A percentile compares a stretch with the other conserved stretches of the same genome.
These are phyloP conservation scores for Nymphicus hollandicus DNA, from an alignment of 2,113 vertebrate genomes.

Conservation along the genomic window DNA sequence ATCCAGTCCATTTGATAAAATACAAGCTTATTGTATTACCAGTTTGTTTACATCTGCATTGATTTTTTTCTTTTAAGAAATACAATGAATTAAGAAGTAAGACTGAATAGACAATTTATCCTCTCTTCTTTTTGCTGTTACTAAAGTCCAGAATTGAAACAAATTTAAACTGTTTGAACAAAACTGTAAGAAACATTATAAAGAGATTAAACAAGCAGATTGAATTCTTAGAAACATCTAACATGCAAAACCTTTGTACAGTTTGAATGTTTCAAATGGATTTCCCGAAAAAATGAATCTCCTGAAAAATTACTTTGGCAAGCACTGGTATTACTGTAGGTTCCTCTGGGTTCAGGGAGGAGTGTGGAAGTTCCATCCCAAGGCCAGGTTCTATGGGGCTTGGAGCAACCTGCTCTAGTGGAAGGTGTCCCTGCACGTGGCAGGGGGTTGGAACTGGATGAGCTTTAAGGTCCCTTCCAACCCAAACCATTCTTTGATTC, in stretches of 20 bases:
- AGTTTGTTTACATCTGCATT: constrained; percentile 4
- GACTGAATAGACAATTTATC: background rate
- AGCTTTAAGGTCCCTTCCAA: no score
- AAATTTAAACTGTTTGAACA: constrained; percentile 35
- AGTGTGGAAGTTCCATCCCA: background rate
- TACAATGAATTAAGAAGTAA: constrained; percentile 37
- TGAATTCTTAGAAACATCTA: constrained; percentile 39
- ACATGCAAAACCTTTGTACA: constrained; percentile 45
- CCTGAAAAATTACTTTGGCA: background rate
- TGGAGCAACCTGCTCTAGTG: background rate
- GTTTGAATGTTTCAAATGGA: background rate
- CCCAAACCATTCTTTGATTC: no score
- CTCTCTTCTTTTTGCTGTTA: background rate
- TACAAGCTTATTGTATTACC: constrained; percentile 33
- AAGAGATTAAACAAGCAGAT: constrained; percentile 56
- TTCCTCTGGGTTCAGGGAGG: background rate
- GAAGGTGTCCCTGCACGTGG: background rate
- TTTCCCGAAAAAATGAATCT: constrained; percentile 15
- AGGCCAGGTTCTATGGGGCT: background rate
- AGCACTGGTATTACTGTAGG: background rate
- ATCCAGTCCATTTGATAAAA: constrained; percentile 44
- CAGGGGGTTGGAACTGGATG: no score
- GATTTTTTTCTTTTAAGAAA: constrained; percentile 29
- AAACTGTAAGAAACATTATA: constrained; percentile 51
- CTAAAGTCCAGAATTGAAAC: constrained; percentile 52